These are phyloP conservation scores for Frieseomelitta varia DNA, from an alignment of 1,140 invertebrate genomes.

Conservation along the genomic window DNA sequence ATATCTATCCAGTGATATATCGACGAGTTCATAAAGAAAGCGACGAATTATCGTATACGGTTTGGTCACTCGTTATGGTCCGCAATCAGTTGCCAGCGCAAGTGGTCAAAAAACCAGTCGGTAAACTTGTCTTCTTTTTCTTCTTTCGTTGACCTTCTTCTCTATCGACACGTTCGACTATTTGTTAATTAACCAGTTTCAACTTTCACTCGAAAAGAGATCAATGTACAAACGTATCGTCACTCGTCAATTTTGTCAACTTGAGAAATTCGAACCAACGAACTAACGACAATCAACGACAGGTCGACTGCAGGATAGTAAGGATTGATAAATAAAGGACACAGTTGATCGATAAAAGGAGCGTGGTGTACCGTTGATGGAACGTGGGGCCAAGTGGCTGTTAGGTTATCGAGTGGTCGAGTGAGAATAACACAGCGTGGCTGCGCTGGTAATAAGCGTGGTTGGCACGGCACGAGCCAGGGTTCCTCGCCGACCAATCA, in stretches of 20 bases:
- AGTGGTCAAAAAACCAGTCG: too few species aligned
- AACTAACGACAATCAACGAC: background rate
- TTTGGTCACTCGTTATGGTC: too few species aligned
- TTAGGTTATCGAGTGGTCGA: constrained; percentile 13
- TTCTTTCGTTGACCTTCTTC: background rate
- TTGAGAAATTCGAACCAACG: background rate
- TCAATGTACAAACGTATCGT: background rate
- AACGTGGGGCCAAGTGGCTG: background rate
- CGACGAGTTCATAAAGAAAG: too few species aligned
- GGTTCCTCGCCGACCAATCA: constrained; percentile 46
- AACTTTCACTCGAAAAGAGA: background rate
- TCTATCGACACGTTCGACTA: background rate
- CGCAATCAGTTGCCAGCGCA: too few species aligned
- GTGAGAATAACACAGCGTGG: constrained; percentile 16
- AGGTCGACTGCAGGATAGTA: background rate
- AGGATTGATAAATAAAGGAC: background rate
- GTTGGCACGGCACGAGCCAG: background rate
- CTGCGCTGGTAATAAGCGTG: constrained; percentile 44
- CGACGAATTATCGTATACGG: too few species aligned
- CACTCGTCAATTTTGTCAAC: background rate
- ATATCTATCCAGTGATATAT: too few species aligned
- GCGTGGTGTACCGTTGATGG: too few species aligned
- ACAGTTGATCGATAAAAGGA: background rate
- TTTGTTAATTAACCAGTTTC: background rate
- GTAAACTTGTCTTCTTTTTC: background rate